A percentile compares a stretch with the other conserved stretches of the same genome.
Evolutionary conservation across 2,888 invertebrate genomes (phyloP).

Genomic region (Branchellion lobata): DNA sequence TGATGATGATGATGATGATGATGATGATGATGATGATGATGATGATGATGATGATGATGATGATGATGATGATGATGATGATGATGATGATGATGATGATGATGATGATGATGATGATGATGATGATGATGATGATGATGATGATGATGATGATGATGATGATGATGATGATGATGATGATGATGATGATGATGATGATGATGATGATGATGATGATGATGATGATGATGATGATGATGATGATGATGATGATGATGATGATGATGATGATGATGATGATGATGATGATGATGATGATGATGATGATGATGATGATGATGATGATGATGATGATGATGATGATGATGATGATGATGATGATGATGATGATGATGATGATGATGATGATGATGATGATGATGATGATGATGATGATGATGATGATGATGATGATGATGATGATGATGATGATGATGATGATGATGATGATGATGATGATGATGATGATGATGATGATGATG

Average conservation of each 20-base stretch:
- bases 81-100: constrained; percentile 4
- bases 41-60: constrained; percentile 12
- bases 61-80: background rate
- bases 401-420: constrained; percentile 16
- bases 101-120: constrained; percentile 5
- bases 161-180: background rate
- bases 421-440: constrained; percentile 12
- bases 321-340: background rate
- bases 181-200: constrained; percentile 13
- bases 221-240: background rate
- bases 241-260: background rate
- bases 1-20: constrained; percentile 12
- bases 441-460: background rate
- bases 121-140: background rate
- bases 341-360: background rate
- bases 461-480: background rate
- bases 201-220: constrained; percentile 18
- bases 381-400: constrained; percentile 16
- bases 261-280: background rate
- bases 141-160: constrained; percentile 1
- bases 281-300: background rate
- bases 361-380: constrained; percentile 1
- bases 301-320: background rate
- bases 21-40: constrained; percentile 20
- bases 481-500: constrained; percentile 5